Conservation (phyloP, 2,113 vertebrate species). For the Fukomys damarensis region DNA sequence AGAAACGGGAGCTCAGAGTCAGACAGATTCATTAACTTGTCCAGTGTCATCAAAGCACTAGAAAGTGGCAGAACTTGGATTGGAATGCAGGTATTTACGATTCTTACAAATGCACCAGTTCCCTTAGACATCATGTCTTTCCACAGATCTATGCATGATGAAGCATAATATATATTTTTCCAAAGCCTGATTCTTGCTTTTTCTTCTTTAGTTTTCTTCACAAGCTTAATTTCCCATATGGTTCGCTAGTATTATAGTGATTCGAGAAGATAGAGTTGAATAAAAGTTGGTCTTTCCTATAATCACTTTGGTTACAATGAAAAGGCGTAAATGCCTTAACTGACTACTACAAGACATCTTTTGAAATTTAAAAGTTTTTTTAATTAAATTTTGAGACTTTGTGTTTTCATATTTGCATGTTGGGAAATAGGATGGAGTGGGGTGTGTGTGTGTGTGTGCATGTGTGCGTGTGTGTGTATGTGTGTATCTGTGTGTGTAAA, state of each 20-base stretch:
- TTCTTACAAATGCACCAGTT: background rate
- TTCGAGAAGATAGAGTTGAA: constrained; percentile 43
- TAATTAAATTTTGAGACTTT: background rate
- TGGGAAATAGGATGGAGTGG: background rate
- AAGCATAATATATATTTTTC: background rate
- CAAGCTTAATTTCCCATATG: constrained; percentile 41
- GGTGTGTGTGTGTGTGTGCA: background rate
- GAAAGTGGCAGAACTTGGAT: background rate
- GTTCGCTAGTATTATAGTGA: background rate
- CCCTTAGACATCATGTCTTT: background rate
- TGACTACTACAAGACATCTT: background rate
- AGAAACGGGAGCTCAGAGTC: background rate
- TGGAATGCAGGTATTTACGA: background rate
- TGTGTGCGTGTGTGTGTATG: background rate
- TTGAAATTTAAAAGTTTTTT: background rate
- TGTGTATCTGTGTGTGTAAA: background rate
- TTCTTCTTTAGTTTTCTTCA: background rate
- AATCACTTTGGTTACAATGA: constrained; percentile 13
- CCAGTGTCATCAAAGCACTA: background rate
- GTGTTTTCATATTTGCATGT: background rate
- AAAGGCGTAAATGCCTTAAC: background rate
- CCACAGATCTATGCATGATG: background rate
- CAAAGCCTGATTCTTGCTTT: constrained; percentile 22
- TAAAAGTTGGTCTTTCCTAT: background rate
- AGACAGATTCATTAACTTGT: background rate